Evolutionary conservation across 2,888 invertebrate species (phyloP).

Genomic region (Odontocolon sp.): DNA sequence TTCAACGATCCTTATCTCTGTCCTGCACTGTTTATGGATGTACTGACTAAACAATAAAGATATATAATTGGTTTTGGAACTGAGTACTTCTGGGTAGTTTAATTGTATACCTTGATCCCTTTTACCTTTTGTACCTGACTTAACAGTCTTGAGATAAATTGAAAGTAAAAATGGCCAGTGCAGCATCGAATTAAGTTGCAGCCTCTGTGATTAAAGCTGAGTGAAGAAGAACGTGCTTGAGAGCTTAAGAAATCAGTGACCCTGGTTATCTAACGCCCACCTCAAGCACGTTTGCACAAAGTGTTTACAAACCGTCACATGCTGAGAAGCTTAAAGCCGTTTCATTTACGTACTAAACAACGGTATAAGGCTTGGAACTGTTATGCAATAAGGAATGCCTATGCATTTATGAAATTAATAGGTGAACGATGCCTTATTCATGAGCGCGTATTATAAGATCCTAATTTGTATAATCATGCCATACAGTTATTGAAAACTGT

Average conservation of each 20-base stretch:
- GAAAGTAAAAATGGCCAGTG: constrained; percentile 41
- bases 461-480: constrained; percentile 20
- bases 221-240: constrained; percentile 33
- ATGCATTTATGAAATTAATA: constrained; percentile 40
- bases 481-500: constrained; percentile 15
- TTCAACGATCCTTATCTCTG: not conserved
- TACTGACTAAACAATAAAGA: too few relatives aligned
- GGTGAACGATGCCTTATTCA: constrained; percentile 47
- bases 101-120: constrained; percentile 43
- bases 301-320: constrained; percentile 25
- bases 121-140: constrained; percentile 22
- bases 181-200: too few relatives aligned
- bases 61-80: constrained; percentile 6
- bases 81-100: constrained; percentile 27
- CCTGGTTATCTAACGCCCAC: constrained; percentile 39
- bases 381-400: constrained; percentile 33
- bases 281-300: constrained; percentile 29
- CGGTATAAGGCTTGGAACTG: constrained; percentile 35
- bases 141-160: constrained; percentile 45
- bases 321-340: not conserved
- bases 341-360: constrained; percentile 48
- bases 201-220: constrained; percentile 23
- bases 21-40: not conserved
- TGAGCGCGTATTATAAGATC: constrained; percentile 13
- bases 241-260: constrained; percentile 19